A percentile compares a stretch with the other conserved stretches of the same genome.
These are phyloP conservation scores for Dichetophora obliterata DNA, from an alignment of 2,888 invertebrate species.

Conservation along the genomic window DNA sequence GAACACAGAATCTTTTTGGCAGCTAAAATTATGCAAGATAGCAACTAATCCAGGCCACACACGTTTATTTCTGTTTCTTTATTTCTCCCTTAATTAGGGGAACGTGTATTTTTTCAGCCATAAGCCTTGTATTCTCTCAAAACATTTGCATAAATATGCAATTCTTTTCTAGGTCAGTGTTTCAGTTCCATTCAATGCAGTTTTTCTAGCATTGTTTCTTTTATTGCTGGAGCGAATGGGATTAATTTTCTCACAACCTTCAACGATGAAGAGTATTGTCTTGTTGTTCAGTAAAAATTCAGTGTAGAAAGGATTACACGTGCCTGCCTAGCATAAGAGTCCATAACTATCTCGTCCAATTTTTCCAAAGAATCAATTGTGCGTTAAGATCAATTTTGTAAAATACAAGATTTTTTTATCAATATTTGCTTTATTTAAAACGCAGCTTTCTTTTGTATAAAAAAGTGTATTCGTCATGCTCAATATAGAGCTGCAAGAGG, in stretches of 20 bases:
- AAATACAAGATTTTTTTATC: too few relatives aligned
- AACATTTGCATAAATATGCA: too few relatives aligned
- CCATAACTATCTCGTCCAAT: neutral
- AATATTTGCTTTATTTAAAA: neutral
- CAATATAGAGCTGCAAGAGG: too few relatives aligned
- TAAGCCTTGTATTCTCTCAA: too few relatives aligned
- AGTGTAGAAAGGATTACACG: conserved; percentile 41
- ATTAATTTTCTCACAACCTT: conserved; percentile 34
- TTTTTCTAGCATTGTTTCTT: conserved; percentile 24
- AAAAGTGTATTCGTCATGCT: too few relatives aligned
- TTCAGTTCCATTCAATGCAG: neutral
- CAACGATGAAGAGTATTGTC: neutral
- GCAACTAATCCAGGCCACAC: conserved; percentile 57
- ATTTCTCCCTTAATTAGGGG: neutral
- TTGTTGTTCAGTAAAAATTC: conserved; percentile 15
- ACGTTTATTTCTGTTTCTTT: conserved; percentile 52
- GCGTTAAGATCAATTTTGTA: conserved; percentile 38
- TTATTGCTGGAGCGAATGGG: conserved; percentile 51
- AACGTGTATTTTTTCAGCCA: too few relatives aligned
- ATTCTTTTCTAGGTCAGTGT: neutral
- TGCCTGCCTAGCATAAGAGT: conserved; percentile 14
- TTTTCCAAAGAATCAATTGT: conserved; percentile 25
- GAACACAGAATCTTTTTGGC: too few relatives aligned
- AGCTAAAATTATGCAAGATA: too few relatives aligned
- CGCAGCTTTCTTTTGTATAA: too few relatives aligned